Percentiles rank a stretch among this genome's conserved stretches.
These are phyloP conservation scores for Passer domesticus DNA, from an alignment of 2,113 vertebrate species.

Conservation along the genomic window DNA sequence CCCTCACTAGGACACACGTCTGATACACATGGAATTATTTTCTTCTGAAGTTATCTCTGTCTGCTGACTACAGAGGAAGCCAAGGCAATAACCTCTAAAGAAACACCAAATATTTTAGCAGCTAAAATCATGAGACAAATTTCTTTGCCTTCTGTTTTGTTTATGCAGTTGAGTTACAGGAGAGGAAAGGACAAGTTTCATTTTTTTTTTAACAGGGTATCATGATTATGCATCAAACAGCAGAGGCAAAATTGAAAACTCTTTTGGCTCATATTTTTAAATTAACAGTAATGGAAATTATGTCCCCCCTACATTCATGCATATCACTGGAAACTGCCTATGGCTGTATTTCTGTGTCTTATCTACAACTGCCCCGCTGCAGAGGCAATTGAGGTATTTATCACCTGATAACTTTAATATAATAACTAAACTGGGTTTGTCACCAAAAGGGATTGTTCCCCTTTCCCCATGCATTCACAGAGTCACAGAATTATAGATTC, in stretches of 20 bases:
- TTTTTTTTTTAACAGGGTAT: background rate
- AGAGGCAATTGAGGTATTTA: background rate
- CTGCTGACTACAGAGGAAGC: background rate
- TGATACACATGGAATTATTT: slow-evolving; percentile 16
- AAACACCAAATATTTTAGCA: slow-evolving; percentile 46
- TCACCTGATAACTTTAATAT: background rate
- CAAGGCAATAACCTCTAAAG: background rate
- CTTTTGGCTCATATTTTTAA: background rate
- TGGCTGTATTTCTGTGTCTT: background rate
- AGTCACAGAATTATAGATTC: background rate
- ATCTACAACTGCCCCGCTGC: background rate
- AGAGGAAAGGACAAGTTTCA: background rate
- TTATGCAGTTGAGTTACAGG: background rate
- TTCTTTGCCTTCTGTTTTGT: background rate
- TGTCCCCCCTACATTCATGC: background rate
- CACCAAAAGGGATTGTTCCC: accelerated
- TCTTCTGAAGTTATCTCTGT: slow-evolving; percentile 39
- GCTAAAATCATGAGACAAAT: background rate
- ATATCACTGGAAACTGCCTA: background rate
- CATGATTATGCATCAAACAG: background rate
- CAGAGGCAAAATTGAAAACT: background rate
- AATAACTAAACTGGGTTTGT: background rate
- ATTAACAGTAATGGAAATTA: background rate
- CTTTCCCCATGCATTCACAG: background rate
- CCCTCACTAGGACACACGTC: background rate